Evolutionary conservation across 2,113 vertebrate genomes (phyloP).

Genomic region (Megaceryle maxima): DNA sequence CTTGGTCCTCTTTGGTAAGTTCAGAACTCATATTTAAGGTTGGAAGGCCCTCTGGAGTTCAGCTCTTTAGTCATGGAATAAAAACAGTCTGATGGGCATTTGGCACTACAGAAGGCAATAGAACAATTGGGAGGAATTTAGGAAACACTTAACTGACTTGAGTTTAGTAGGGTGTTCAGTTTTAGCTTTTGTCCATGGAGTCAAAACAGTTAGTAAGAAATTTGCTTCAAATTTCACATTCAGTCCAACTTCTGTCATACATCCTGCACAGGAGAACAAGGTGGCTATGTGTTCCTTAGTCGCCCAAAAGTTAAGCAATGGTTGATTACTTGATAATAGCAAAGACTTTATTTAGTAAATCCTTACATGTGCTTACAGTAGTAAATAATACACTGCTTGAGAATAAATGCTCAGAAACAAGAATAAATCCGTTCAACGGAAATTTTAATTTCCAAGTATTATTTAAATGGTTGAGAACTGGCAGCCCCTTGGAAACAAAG

Average conservation of each 20-base stretch:
- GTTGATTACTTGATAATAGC: not conserved
- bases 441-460: not conserved
- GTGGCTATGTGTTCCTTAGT: not conserved
- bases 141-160: not conserved
- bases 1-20: slow-evolving; percentile 94
- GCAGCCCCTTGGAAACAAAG: not conserved
- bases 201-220: not conserved
- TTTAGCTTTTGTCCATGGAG: not conserved
- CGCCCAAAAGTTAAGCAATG: not conserved
- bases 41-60: not conserved
- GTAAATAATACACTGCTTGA: not conserved
- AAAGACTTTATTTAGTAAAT: not conserved
- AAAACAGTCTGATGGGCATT: not conserved
- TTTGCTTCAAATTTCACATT: not conserved
- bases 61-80: not conserved
- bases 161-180: not conserved
- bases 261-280: not conserved
- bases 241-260: rapidly evolving
- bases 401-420: not conserved
- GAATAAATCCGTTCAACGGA: not conserved
- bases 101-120: not conserved
- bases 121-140: not conserved
- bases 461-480: not conserved
- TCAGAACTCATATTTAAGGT: not conserved
- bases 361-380: not conserved